Base-by-base conservation (phyloP, 2,888 invertebrate genomes). In the Lucinisca nassula region DNA sequence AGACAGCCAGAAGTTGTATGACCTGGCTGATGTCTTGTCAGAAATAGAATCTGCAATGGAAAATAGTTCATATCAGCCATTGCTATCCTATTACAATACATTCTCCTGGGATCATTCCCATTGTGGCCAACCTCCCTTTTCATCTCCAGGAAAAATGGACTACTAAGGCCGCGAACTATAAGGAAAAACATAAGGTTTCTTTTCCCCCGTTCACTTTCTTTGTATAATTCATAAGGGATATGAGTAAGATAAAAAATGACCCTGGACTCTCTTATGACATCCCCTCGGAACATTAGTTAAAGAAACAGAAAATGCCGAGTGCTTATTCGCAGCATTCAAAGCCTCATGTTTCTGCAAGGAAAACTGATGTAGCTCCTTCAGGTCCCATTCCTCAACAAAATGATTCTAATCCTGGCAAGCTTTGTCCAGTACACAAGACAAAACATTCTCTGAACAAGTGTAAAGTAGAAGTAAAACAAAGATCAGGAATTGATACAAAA, bases 61-160 rank as follows among this genome's bases (percentile, higher is more conserved):
- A 61, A n/a, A 61, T 30, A 8, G 12, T 10, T 10, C 10, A 30
- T 61, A 61, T 30, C 24, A n/a, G 12, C 24, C 61, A 8, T n/a
- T 61, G 24, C 30, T 61, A n/a, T n/a, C 24, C n/a, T 61, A 61
- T 61, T 61, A 12, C n/a, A 30, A 61, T n/a, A 27, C 61, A 12
- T n/a, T 27, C 61, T 12, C 21, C 61, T 10, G 61, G 61, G 12
- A 30, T 61, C 10, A 61, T 12, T n/a, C 61, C 61, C n/a, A 61
- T 61, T 12, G 61, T 61, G 8, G n/a, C 8, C 61, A 89, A 89
- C 37, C 40, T 86, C 70, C 88, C 85, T 17, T 83, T 84, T 73
- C 72, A 81, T 32, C 38, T 87, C 4, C 79, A 85, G 61, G 88
- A 88, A 21, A 88, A 81, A 74, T 88, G 88, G 88, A 78, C 80